Evolutionary conservation across 1,140 invertebrate species (phyloP), one percentile per base, ranked within the genome.

Genomic region (Diorhabda sublineata): DNA sequence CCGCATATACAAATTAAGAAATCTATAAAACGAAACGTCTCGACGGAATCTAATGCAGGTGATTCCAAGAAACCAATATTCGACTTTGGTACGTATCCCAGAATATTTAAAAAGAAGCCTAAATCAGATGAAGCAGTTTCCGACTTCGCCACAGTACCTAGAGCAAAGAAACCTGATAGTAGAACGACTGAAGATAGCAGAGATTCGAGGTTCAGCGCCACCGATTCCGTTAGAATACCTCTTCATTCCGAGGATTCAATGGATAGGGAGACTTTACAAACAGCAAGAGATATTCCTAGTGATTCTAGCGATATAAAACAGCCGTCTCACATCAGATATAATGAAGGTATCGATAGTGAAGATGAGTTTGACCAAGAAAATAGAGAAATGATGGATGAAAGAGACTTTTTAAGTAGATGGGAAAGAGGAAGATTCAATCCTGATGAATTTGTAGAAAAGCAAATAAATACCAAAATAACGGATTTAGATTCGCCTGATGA

Each of bases 71-170:
- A 84, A 84, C 81, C 86, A 80, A 77, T 90, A 85, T 91, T 91
- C 79, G 89, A 91, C 77, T 89, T 90, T 68, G 87, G 87, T 71
- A 92, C 91, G 0, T 91, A 90, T 79, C 91, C 91, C 1, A 84
- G 90, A 65, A 83, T 92, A 45, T 92, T 92, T 74, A 74, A 69
- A 43, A 73, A 68, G 66, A 90, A 88, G 71, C 45, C 67, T 3
- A n/a, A 6, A 67, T n/a, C 57, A 0, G 43, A 63, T 4, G 65
- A 47, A 56, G 81, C 82, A 63, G 81, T 67, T 26, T 7, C 66
- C 4, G 85, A 86, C 7, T 84, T 81, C 9, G 81, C 84, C 0
- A 87, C 86, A 0, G 76, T 84, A 11, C 84, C 84, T 2, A 81
- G 86, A 57, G 74, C 79, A 76, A 69, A 86, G 78, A 59, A 78